Percentiles rank a stretch among this genome's conserved stretches.
These are phyloP conservation scores for Nephrotoma appendiculata DNA, from an alignment of 2,888 invertebrate species.

Conservation along the genomic window DNA sequence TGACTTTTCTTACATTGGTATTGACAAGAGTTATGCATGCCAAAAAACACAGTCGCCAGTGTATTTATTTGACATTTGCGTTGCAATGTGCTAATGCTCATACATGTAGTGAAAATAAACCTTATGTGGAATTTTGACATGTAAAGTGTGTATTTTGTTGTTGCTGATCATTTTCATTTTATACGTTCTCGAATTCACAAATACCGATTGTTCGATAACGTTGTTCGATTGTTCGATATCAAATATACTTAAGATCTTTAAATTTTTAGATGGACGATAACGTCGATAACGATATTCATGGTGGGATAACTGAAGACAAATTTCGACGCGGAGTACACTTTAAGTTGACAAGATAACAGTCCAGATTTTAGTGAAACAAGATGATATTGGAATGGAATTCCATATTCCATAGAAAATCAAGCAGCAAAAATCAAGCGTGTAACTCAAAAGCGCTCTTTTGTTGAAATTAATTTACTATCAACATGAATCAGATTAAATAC, in stretches of 20 bases:
- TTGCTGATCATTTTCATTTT: too few relatives aligned
- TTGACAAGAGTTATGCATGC: too few relatives aligned
- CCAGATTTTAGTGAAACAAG: constrained; percentile 28
- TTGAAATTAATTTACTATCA: constrained; percentile 90
- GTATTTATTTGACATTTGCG: too few relatives aligned
- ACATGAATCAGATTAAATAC: constrained; percentile 86
- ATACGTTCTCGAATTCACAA: too few relatives aligned
- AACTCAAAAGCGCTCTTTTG: constrained; percentile 74
- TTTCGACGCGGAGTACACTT: constrained; percentile 23
- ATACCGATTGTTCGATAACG: too few relatives aligned
- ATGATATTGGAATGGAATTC: constrained; percentile 54
- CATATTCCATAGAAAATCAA: constrained; percentile 54
- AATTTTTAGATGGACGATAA: constrained; percentile 20
- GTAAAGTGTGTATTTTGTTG: too few relatives aligned
- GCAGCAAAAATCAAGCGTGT: constrained; percentile 80
- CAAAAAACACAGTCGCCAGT: too few relatives aligned
- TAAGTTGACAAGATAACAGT: constrained; percentile 14
- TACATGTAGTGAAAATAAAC: too few relatives aligned
- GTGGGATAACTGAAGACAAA: constrained; percentile 24
- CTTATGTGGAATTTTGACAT: too few relatives aligned
- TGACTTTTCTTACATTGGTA: too few relatives aligned
- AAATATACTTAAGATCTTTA: background rate
- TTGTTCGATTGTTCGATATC: too few relatives aligned
- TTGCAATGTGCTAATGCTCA: too few relatives aligned
- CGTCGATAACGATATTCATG: constrained; percentile 30